Base-by-base conservation (phyloP, 2,888 invertebrate species). In the Acleris laterana region DNA sequence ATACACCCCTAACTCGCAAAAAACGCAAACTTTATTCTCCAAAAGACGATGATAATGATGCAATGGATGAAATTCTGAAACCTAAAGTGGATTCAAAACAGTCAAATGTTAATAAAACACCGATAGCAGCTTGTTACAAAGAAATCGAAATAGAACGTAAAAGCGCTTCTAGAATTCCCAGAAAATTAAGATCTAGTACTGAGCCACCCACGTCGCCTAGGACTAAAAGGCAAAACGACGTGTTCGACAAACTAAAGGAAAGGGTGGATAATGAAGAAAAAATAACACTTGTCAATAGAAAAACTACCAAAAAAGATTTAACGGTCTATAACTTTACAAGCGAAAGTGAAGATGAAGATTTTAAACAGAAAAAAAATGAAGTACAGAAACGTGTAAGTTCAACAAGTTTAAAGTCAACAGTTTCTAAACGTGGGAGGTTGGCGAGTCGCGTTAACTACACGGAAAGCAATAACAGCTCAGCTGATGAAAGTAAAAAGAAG, bases 21-120 rank as follows among this genome's bases (percentile, higher is more conserved):
- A 90, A 85, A 74, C 84, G 90, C 17, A 91, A 90, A 72, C 76
- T 92, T 4, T 92, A 89, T 63, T 90, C 90, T 1, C 86, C 88
- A 0, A 89, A 88, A 78, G 78, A 84, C 55, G 83, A 80, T 61
- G 67, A 76, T 42, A 63, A 72, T 1, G 68, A 75, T 56, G 16
- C 20, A 6, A 63, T 72, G 51, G 70, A 77, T 46, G 72, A 71
- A 46, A 73, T 79, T 19, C 73, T 77, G 42, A 67, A 68, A 2
- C 46, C 68, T 19, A 62, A 71, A 7, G 71, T 74, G 0, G 75
- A 80, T 62, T 56, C 71, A 1, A 79, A 78, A 73, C 65, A 60
- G 25, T 68, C 51, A 1, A 74, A 71, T 46, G 73, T 72, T 50
- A 78, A 77, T 0, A 73, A 77, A 0, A 82, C 80, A 69, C 74